Percentiles rank a stretch among this genome's conserved stretches.
Conservation (phyloP, 2,797 vertebrate genomes). For the Acropternis orthonyx region DNA sequence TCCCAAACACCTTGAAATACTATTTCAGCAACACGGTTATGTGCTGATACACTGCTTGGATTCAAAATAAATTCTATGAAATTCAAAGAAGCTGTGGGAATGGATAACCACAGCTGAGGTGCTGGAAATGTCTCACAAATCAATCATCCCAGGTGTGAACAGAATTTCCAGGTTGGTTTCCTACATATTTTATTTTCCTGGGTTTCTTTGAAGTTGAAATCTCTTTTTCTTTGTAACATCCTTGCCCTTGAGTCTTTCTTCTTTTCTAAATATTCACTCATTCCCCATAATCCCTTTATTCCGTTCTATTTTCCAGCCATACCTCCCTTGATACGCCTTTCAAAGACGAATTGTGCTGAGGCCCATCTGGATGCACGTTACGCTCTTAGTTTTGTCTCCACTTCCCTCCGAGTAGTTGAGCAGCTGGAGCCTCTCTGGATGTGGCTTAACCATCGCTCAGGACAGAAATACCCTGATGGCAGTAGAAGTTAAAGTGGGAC, state of each 20-base stretch:
- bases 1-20: not conserved
- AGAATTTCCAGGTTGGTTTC: conserved; percentile 53
- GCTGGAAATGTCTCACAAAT: conserved; percentile 46
- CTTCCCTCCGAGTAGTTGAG: not conserved
- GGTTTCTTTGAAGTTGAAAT: conserved; percentile 54
- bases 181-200: conserved; percentile 46
- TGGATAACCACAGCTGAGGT: not conserved
- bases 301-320: conserved; percentile 4
- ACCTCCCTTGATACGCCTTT: not conserved
- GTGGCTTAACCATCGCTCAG: not conserved
- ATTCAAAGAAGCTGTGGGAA: conserved; percentile 40
- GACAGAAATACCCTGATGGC: not conserved
- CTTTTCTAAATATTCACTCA: conserved; percentile 21
- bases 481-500: not conserved
- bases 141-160: conserved; percentile 55
- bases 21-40: not conserved
- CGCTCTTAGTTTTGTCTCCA: not conserved
- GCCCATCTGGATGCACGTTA: not conserved
- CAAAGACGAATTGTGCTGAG: not conserved
- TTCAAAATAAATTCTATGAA: conserved; percentile 36
- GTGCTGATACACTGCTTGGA: not conserved
- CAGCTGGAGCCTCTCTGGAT: not conserved
- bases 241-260: conserved; percentile 28
- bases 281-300: conserved; percentile 46
- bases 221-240: conserved; percentile 24